Base-by-base conservation (phyloP, 2,888 invertebrate species). In the Muschampia plurimacula region DNA sequence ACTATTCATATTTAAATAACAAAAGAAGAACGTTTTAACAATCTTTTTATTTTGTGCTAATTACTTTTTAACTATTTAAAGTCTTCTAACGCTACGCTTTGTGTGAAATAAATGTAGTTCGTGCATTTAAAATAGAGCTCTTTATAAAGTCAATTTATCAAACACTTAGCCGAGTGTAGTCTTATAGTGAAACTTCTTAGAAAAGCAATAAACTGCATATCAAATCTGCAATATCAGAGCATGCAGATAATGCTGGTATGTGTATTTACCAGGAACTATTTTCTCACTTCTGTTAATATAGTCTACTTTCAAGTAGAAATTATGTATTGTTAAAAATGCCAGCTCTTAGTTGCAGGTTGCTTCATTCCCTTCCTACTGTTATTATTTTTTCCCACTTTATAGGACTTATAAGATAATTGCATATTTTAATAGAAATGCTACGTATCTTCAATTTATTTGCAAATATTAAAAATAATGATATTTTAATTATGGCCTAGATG, bases 121-220 rank as follows among this genome's bases (percentile, higher is more conserved):
- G 49, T 49, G n/a, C n/a, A 49, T 55, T 22, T 55, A 55, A 22
- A 55, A 22, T 55, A 55, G 9, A n/a, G 49, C n/a, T 49, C 6
- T 22, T 55, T 55, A 55, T 22, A 55, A 55, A 55, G 22, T 55
- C 55, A 55, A 22, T 55, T 55, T 52, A 52, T 52, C 52, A 52
- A 52, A 15, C 7, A 49, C 15, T 55, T 22, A 55, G 22, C 9
- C 3, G 22, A 22, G 22, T 10, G n/a, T 15, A 55, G 52, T 55
- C 52, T 49, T 22, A 13, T 52, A 15, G 52, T 12, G 7, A 52
- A 52, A 52, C 52, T 52, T 52, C 15, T 8, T 15, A 52, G 15
- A 52, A 52, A 52, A 15, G 15, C 8, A 49, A 49, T 49, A 49
- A 49, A 6, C 52, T 15, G n/a, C 2, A 10, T n/a, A n/a, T 52